Conservation (phyloP, 2,888 invertebrate species). For the Neocrepidodera transversa region DNA sequence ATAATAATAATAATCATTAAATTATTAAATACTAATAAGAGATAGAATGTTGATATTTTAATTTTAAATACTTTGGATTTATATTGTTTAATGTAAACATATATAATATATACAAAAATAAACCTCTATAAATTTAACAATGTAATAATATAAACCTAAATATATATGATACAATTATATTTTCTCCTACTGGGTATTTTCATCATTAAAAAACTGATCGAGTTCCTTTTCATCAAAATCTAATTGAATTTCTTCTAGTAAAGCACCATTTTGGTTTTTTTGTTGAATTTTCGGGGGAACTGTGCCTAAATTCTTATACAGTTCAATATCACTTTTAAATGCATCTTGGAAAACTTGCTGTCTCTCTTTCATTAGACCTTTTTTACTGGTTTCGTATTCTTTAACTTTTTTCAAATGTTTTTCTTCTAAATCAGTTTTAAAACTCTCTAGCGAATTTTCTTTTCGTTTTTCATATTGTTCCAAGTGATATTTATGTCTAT, state of each 20-base stretch:
- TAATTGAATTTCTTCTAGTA: constrained; percentile 70
- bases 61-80: too few relatives aligned
- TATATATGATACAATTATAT: too few relatives aligned
- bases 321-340: constrained; percentile 71
- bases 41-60: too few relatives aligned
- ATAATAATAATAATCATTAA: too few relatives aligned
- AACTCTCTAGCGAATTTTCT: constrained; percentile 61
- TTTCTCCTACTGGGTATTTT: constrained; percentile 19
- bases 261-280: constrained; percentile 56
- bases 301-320: constrained; percentile 68
- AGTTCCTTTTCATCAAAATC: constrained; percentile 68
- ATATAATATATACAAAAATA: constrained; percentile 4
- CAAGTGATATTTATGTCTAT: constrained; percentile 75
- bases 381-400: constrained; percentile 66
- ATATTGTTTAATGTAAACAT: background rate
- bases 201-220: constrained; percentile 67
- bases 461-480: constrained; percentile 69
- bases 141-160: background rate
- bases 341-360: constrained; percentile 75
- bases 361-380: constrained; percentile 67
- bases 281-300: constrained; percentile 59
- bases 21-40: too few relatives aligned
- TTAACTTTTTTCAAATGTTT: constrained; percentile 67
- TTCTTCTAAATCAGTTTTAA: constrained; percentile 63
- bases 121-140: background rate